Percentiles rank a stretch among this genome's conserved stretches.
These are phyloP conservation scores for Tiphia femorata DNA, from an alignment of 2,888 invertebrate species.

Conservation along the genomic window DNA sequence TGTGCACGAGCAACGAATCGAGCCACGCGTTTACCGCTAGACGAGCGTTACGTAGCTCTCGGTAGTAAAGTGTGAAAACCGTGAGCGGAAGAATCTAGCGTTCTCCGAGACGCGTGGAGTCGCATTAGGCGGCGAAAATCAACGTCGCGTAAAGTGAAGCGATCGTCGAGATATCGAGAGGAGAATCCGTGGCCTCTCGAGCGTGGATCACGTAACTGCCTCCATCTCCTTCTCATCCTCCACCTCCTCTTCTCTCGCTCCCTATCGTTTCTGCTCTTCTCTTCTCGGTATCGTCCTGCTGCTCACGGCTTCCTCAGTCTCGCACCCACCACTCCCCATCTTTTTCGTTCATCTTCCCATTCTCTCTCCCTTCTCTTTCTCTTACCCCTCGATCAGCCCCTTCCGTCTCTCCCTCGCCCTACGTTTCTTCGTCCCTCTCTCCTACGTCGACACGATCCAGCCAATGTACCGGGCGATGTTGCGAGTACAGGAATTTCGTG, in stretches of 20 bases:
- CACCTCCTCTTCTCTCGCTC: slow-evolving; percentile 26
- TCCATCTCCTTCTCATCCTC: slow-evolving; percentile 20
- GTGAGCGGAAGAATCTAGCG: slow-evolving; percentile 13
- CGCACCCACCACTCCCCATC: background rate
- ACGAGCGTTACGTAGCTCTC: no score
- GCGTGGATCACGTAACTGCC: slow-evolving; percentile 61
- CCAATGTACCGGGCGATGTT: slow-evolving; percentile 49
- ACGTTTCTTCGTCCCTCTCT: slow-evolving; percentile 24
- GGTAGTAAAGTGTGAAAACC: no score
- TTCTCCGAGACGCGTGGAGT: slow-evolving; percentile 26
- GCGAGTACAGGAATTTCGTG: slow-evolving; percentile 53
- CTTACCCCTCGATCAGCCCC: slow-evolving; percentile 19
- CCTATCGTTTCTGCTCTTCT: slow-evolving; percentile 32
- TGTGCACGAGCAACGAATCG: no score
- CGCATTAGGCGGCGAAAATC: slow-evolving; percentile 32
- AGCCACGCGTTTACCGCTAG: no score
- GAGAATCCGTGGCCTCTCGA: slow-evolving; percentile 57
- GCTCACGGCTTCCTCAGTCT: background rate
- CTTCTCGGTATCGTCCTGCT: slow-evolving; percentile 21
- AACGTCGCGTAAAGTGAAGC: slow-evolving; percentile 38
- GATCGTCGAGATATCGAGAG: slow-evolving; percentile 29
- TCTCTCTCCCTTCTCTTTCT: slow-evolving; percentile 17
- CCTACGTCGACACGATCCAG: slow-evolving; percentile 42
- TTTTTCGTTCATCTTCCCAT: slow-evolving; percentile 7
- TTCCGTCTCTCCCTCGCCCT: slow-evolving; percentile 4